Evolutionary conservation across 2,113 vertebrate species (phyloP).

Genomic region (Bos taurus): DNA sequence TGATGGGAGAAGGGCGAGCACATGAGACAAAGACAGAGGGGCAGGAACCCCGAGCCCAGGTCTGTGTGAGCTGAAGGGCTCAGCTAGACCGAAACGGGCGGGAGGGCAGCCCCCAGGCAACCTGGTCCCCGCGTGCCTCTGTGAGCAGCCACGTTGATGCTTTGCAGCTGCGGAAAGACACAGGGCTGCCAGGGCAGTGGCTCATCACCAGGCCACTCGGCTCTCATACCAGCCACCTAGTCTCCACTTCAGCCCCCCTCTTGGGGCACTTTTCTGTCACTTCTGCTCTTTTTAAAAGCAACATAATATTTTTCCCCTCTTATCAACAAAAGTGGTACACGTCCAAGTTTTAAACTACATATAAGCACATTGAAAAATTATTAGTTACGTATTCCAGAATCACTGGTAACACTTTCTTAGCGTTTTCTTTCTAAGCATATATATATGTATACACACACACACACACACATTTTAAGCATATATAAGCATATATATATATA

Average conservation of each 20-base stretch:
- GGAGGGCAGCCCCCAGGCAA: neutral
- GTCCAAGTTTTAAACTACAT: neutral
- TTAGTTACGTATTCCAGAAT: neutral
- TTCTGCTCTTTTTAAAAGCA: neutral
- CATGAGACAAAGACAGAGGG: neutral
- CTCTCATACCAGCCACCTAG: neutral
- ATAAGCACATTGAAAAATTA: neutral
- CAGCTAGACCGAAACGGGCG: neutral
- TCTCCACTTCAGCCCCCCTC: neutral
- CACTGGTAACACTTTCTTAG: neutral
- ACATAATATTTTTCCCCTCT: neutral
- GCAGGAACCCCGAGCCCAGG: too few relatives aligned
- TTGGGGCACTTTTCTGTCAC: neutral
- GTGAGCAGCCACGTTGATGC: neutral
- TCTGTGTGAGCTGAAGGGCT: neutral
- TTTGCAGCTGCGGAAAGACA: fast-evolving
- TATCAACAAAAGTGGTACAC: neutral
- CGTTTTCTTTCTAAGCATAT: neutral
- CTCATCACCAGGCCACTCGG: fast-evolving
- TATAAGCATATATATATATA: too few relatives aligned
- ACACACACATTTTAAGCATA: too few relatives aligned
- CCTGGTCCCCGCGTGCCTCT: neutral
- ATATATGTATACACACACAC: fast-evolving
- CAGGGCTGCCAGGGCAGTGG: fast-evolving
- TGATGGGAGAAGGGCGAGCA: neutral